Conservation (phyloP, 2,888 invertebrate genomes). For the Patella caerulea region DNA sequence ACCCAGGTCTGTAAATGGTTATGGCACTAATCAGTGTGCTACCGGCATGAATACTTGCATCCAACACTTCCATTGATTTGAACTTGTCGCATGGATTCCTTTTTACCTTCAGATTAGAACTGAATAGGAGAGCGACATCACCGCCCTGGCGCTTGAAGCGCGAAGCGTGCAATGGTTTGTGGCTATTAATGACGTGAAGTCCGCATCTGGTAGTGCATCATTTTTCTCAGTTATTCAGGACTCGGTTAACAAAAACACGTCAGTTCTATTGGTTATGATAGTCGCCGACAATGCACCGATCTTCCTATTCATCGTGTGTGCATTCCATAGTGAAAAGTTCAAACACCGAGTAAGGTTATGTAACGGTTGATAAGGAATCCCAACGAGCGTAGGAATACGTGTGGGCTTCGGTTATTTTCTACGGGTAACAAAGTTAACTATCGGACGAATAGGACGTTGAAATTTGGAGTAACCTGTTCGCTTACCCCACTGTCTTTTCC, state of each 20-base stretch:
- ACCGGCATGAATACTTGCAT: neutral
- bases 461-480: slow-evolving; percentile 4
- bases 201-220: neutral
- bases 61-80: neutral
- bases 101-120: neutral
- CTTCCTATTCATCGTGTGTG: neutral
- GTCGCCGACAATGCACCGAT: too few relatives aligned
- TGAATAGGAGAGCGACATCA: neutral
- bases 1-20: too few relatives aligned
- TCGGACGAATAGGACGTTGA: neutral
- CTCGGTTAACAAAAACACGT: neutral
- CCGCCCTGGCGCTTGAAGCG: neutral
- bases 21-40: too few relatives aligned
- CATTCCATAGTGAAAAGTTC: neutral
- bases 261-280: too few relatives aligned
- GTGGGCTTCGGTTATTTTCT: neutral
- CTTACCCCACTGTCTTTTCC: neutral
- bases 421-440: neutral
- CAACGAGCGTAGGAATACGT: neutral
- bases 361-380: neutral
- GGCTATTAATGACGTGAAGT: neutral
- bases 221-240: neutral
- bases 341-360: neutral
- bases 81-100: neutral
- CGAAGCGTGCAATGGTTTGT: neutral